Percentiles rank a stretch among this genome's conserved stretches.
Conservation (phyloP, 2,797 vertebrate genomes). For the Liasis olivaceus region DNA sequence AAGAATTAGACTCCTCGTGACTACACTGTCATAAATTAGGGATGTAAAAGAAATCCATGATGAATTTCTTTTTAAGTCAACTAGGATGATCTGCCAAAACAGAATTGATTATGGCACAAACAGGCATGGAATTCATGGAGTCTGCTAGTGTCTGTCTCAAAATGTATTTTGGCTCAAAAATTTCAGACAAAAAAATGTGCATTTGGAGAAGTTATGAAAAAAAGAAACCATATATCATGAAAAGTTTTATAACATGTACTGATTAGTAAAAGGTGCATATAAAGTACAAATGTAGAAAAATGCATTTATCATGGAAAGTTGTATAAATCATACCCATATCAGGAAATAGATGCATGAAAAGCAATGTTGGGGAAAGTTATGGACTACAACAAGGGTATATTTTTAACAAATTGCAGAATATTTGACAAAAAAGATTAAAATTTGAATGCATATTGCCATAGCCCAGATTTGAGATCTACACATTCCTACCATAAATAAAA, state of each 20-base stretch:
- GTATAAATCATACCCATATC: not conserved
- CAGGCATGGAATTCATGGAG: not conserved
- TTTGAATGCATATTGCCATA: not conserved
- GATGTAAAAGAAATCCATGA: not conserved
- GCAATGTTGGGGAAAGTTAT: not conserved
- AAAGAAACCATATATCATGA: not conserved
- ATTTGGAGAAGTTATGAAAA: not conserved
- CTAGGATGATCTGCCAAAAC: not conserved
- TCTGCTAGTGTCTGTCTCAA: not conserved
- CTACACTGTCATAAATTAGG: not conserved
- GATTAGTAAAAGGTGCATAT: not conserved
- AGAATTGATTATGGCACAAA: not conserved
- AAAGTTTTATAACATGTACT: not conserved
- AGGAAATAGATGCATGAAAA: not conserved
- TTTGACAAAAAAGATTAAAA: not conserved
- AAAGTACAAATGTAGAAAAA: not conserved
- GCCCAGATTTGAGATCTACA: not conserved
- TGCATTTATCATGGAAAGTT: not conserved
- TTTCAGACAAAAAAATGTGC: not conserved
- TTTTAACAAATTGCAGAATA: not conserved
- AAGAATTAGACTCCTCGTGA: not conserved
- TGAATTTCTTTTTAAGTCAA: not conserved
- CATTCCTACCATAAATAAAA: not conserved
- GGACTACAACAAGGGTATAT: not conserved
- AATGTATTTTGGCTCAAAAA: not conserved